These are phyloP conservation scores for Monarcha castaneiventris DNA, from an alignment of 2,113 vertebrate species.

Conservation along the genomic window DNA sequence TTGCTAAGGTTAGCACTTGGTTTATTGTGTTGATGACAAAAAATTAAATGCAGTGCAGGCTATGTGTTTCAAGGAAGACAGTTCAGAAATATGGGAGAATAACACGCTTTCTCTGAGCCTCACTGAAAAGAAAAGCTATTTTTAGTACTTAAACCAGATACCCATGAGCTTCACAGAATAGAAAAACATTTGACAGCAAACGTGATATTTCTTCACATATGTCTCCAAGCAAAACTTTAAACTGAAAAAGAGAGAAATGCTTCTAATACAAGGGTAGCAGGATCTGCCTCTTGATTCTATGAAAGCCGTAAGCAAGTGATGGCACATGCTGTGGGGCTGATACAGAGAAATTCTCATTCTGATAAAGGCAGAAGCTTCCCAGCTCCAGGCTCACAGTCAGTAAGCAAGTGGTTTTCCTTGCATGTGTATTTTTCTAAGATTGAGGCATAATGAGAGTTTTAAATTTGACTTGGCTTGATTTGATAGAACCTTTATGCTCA, in stretches of 20 bases:
- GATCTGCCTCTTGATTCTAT: not conserved
- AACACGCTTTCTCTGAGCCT: not conserved
- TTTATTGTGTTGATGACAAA: not conserved
- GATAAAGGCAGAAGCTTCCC: not conserved
- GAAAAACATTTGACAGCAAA: not conserved
- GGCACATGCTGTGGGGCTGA: not conserved
- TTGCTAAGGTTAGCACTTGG: not conserved
- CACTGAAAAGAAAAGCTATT: not conserved
- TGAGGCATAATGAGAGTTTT: not conserved
- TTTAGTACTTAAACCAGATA: not conserved
- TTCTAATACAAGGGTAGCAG: not conserved
- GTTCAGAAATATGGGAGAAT: not conserved
- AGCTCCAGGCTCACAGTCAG: not conserved
- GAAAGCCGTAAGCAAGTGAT: not conserved
- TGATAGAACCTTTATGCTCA: not conserved
- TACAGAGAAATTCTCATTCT: not conserved
- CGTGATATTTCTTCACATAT: rapidly evolving
- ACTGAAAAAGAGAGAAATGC: not conserved
- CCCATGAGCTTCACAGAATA: not conserved
- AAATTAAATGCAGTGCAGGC: not conserved
- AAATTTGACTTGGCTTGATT: not conserved
- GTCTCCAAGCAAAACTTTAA: not conserved
- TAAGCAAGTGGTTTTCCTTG: not conserved
- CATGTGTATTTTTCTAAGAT: not conserved
- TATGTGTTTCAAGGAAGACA: not conserved